Evolutionary conservation across 2,888 invertebrate genomes (phyloP).

Genomic region (Entomobrya multifasciata): DNA sequence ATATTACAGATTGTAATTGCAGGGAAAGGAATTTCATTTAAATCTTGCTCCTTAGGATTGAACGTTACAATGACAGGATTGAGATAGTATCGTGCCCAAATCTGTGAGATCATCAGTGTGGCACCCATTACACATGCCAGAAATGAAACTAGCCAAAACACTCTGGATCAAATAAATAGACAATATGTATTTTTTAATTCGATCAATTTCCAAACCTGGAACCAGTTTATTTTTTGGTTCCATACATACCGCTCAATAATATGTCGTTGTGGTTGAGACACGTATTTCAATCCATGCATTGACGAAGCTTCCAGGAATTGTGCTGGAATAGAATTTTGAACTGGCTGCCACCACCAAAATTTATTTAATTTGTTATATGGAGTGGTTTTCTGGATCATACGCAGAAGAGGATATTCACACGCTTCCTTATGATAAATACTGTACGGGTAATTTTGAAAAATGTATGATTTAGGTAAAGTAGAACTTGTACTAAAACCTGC

Average conservation of each 20-base stretch:
- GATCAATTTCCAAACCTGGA: no score
- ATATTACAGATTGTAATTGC: conserved; percentile 18
- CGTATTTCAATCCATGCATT: conserved; percentile 73
- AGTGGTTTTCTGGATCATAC: neutral
- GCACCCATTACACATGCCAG: neutral
- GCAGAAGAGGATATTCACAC: conserved; percentile 10
- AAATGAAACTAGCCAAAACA: conserved; percentile 8
- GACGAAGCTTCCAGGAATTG: conserved; percentile 59
- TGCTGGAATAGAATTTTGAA: conserved; percentile 36
- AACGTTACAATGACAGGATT: conserved; percentile 13
- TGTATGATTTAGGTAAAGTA: neutral
- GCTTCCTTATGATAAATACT: conserved; percentile 35
- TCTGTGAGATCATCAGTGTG: neutral
- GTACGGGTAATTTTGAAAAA: conserved; percentile 31
- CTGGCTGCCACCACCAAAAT: conserved; percentile 63
- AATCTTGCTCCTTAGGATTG: neutral
- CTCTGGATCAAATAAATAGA: no score
- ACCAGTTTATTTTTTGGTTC: no score
- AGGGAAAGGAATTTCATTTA: conserved; percentile 17
- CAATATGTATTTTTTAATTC: no score
- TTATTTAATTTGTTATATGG: neutral
- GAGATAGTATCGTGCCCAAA: neutral
- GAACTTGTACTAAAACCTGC: conserved; percentile 42
- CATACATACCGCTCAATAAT: conserved; percentile 76
- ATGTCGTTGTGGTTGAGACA: conserved; percentile 73